Conservation (phyloP, 2,797 vertebrate species). For the Cyprinella venusta region DNA sequence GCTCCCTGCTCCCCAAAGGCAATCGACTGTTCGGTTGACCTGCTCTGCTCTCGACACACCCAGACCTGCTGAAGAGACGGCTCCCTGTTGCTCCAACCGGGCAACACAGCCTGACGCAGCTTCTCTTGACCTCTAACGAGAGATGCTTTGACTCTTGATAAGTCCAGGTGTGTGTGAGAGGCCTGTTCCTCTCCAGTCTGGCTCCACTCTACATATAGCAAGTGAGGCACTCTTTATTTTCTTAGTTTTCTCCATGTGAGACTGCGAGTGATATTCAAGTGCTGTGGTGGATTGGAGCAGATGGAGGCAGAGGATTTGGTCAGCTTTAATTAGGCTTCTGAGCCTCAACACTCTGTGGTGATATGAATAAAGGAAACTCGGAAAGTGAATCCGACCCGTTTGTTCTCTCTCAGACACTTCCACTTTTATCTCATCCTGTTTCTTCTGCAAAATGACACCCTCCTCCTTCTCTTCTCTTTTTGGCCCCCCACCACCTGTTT, state of each 20-base stretch:
- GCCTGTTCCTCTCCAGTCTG: slow-evolving; percentile 51
- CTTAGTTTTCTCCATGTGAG: slow-evolving; percentile 75
- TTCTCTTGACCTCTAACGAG: slow-evolving; percentile 65
- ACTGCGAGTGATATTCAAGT: slow-evolving; percentile 26
- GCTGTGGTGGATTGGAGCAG: slow-evolving; percentile 24
- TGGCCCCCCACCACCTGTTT: not conserved
- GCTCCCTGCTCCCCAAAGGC: slow-evolving; percentile 69
- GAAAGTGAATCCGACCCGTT: slow-evolving; percentile 42
- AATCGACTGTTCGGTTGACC: slow-evolving; percentile 71
- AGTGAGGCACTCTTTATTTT: slow-evolving; percentile 67
- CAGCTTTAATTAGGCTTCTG: slow-evolving; percentile 17
- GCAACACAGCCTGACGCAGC: slow-evolving; percentile 60
- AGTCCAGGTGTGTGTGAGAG: slow-evolving; percentile 34
- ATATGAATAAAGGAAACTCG: slow-evolving; percentile 65
- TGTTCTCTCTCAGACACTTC: slow-evolving; percentile 76
- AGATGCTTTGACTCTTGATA: slow-evolving; percentile 54
- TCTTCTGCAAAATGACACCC: slow-evolving; percentile 10
- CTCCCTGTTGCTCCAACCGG: slow-evolving; percentile 32
- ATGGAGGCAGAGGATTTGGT: slow-evolving; percentile 47
- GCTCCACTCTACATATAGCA: slow-evolving; percentile 70
- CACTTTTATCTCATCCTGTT: slow-evolving; percentile 24
- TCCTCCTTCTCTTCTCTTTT: slow-evolving; percentile 31
- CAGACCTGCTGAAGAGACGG: slow-evolving; percentile 51
- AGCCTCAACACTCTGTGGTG: slow-evolving; percentile 12
- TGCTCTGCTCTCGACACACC: slow-evolving; percentile 68